Conservation (phyloP, 2,797 vertebrate genomes). For the Lepus oiostolus region DNA sequence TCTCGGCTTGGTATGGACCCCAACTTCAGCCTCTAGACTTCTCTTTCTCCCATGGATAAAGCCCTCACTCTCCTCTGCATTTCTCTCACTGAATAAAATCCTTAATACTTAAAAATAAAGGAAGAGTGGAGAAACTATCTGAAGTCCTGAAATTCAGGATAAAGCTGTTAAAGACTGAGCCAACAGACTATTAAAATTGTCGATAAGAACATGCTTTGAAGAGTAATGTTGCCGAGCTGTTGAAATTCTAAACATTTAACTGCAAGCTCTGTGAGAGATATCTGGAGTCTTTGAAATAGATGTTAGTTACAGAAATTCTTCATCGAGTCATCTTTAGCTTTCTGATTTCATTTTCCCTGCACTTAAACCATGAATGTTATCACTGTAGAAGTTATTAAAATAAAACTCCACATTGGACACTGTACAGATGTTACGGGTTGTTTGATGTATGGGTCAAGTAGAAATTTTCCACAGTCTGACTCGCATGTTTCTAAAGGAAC, state of each 20-base stretch:
- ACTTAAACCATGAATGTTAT: neutral
- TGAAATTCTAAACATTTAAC: slow-evolving; percentile 47
- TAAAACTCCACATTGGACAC: slow-evolving; percentile 38
- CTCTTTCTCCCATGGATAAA: too few species aligned
- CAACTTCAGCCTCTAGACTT: too few species aligned
- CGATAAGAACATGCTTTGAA: slow-evolving; percentile 49
- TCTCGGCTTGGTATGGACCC: too few species aligned
- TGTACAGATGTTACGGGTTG: neutral
- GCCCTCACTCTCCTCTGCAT: too few species aligned
- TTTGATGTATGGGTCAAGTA: slow-evolving; percentile 32
- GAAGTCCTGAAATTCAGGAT: slow-evolving; percentile 50
- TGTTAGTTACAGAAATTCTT: neutral
- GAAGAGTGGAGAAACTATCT: neutral
- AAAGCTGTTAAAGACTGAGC: slow-evolving; percentile 34
- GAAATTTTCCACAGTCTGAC: slow-evolving; percentile 56
- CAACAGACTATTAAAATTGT: slow-evolving; percentile 1
- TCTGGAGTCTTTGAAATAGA: neutral
- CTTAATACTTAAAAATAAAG: neutral
- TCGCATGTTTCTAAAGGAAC: slow-evolving; percentile 56
- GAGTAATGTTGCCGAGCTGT: neutral
- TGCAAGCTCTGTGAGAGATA: neutral
- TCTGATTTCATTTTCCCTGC: slow-evolving; percentile 58
- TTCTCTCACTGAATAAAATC: too few species aligned
- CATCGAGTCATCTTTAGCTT: neutral
- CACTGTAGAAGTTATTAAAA: slow-evolving; percentile 25